phyloP scores from a whole-genome alignment of 30 jellyfish, hydroid and myxozoan genomes.

The Chrysaora quinquecirrha region DNA sequence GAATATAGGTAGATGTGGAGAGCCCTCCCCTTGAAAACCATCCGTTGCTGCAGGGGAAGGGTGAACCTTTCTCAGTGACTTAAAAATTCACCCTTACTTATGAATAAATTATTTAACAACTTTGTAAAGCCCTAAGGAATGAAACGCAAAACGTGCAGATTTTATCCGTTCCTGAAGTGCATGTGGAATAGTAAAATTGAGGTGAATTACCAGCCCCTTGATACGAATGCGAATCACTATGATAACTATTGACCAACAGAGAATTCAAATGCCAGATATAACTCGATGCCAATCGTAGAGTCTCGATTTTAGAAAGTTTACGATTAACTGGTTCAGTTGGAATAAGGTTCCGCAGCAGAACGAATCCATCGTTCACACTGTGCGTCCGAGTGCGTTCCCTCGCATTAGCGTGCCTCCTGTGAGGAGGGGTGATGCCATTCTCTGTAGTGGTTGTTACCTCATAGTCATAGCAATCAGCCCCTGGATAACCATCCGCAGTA shows the following conservation, averaged over 20 bases:
- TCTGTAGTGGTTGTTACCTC: slow-evolving; percentile 9
- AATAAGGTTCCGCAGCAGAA: slow-evolving; percentile 74
- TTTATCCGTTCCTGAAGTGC: slow-evolving; percentile 87
- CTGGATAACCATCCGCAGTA: slow-evolving; percentile 3
- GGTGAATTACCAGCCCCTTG: slow-evolving; percentile 19
- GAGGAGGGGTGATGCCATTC: background rate
- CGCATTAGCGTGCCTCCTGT: slow-evolving; percentile 81
- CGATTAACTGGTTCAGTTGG: slow-evolving; percentile 98
- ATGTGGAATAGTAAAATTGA: slow-evolving; percentile 75
- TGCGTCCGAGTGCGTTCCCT: slow-evolving; percentile 96
- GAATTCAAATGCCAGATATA: slow-evolving; percentile 94
- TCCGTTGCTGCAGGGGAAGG: too few relatives aligned
- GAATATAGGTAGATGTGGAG: too few relatives aligned
- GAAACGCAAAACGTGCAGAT: slow-evolving; percentile 95
- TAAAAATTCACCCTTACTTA: too few relatives aligned
- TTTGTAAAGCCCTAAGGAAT: slow-evolving; percentile 72
- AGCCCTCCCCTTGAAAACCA: too few relatives aligned
- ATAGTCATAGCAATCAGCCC: slow-evolving; percentile 26
- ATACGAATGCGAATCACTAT: slow-evolving; percentile 27
- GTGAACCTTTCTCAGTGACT: too few relatives aligned
- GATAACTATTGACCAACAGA: slow-evolving; percentile 63
- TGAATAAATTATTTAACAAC: background rate
- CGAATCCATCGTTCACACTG: slow-evolving; percentile 93
- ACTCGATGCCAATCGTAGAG: slow-evolving; percentile 91
- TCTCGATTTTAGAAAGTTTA: slow-evolving; percentile 93